Base-by-base conservation (phyloP, 1,140 invertebrate species). In the Stegodyphus dumicola region DNA sequence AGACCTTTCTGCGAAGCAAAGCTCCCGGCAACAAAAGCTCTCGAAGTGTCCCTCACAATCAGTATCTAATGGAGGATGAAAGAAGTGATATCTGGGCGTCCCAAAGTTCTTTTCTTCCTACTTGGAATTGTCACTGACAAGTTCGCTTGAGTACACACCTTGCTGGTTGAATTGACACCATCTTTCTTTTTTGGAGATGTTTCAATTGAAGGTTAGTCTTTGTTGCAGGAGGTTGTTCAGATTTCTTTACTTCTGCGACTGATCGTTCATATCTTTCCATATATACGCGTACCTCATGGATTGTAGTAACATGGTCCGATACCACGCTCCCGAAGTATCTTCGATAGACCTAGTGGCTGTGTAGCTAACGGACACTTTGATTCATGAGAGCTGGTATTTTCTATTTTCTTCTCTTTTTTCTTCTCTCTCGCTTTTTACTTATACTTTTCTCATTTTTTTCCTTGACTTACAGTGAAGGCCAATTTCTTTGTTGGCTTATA, bases 101-200 rank as follows among this genome's bases (percentile, higher is more conserved):
- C 56, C 67, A 17, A 73, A 66, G 48, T 60, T 83, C 49, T 71
- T 74, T 75, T 60, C 33, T 71, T 69, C 79, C 71, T 54, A 80
- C 79, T 83, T 83, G 54, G 79, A 83, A 83, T 83, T 83, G 79
- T 83, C 79, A 83, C 67, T 66, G 60, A 83, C 79, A 83, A 83
- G 79, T 65, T 66, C 79, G 79, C 70, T 83, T 75, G 79, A 83
- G 79, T 75, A 83, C 70, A 83, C 79, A 83, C 79, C 70, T 74
- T 73, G 33, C 71, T 77, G 78, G 69, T 74, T 83, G 48, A 83
- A 83, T 83, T 83, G 79, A 74, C 79, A 83, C 71, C 79, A 74
- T 74, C 70, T 60, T 83, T 83, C 79, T 75, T 83, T 75, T 60
- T 53, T 65, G 70, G 33, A 65, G 79, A 83, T 74, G 70, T 71